Percentiles rank a stretch among this genome's conserved stretches.
Conservation (phyloP, 2,888 invertebrate species). For the Laspeyria flexula region DNA sequence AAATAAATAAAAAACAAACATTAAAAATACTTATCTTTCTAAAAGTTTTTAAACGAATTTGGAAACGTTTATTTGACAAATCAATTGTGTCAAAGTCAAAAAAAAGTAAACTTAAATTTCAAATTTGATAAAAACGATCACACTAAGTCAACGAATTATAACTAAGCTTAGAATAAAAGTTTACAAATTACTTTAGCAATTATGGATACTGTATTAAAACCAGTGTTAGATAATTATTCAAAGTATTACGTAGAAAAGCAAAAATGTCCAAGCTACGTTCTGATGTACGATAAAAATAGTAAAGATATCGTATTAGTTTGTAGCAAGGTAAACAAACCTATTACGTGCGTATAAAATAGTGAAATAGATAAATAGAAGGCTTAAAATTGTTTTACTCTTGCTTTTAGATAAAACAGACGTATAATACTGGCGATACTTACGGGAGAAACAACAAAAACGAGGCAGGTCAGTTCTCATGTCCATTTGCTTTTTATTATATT, state of each 20-base stretch:
- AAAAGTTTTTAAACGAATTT: no score
- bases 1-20: no score
- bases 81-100: no score
- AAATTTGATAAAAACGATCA: no score
- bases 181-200: neutral
- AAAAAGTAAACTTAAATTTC: no score
- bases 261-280: constrained; percentile 70
- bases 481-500: neutral
- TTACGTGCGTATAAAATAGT: no score
- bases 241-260: constrained; percentile 67
- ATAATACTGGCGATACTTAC: constrained; percentile 27
- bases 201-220: constrained; percentile 59
- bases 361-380: no score
- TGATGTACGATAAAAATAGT: constrained; percentile 68
- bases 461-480: constrained; percentile 48
- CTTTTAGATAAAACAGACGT: constrained; percentile 59
- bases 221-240: constrained; percentile 60
- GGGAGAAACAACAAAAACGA: constrained; percentile 48
- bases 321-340: constrained; percentile 59
- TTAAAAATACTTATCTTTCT: no score
- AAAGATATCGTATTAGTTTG: constrained; percentile 66
- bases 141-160: no score
- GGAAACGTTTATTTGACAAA: no score
- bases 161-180: no score
- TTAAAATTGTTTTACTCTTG: neutral